A percentile compares a stretch with the other conserved stretches of the same genome.
phyloP scores from a whole-genome alignment of 2,888 invertebrate species.

The Tipula vernalis region DNA sequence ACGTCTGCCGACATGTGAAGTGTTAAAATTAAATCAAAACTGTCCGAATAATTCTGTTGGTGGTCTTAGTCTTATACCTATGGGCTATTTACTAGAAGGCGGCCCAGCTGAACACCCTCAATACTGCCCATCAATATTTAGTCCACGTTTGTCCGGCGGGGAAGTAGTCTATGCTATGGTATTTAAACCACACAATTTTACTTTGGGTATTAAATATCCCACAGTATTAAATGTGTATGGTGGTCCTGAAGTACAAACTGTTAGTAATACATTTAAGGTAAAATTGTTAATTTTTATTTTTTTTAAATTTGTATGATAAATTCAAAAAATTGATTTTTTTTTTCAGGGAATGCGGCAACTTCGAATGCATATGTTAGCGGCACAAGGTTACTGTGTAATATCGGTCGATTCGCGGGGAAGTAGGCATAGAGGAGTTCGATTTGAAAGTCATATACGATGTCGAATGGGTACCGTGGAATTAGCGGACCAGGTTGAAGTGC shows the following conservation, averaged over 20 bases:
- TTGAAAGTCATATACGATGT: constrained; percentile 81
- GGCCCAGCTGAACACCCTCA: constrained; percentile 42
- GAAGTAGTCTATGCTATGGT: constrained; percentile 75
- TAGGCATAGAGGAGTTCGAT: constrained; percentile 78
- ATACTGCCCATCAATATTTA: constrained; percentile 59
- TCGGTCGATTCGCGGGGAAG: constrained; percentile 94
- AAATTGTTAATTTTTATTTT: constrained; percentile 19
- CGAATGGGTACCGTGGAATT: constrained; percentile 91
- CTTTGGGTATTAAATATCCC: constrained; percentile 55
- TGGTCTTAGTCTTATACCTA: constrained; percentile 50
- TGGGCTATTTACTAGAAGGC: constrained; percentile 60
- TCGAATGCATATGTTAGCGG: constrained; percentile 87
- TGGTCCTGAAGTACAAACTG: constrained; percentile 95
- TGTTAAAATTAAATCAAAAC: constrained; percentile 54
- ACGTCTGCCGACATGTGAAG: constrained; percentile 65
- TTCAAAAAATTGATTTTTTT: background rate
- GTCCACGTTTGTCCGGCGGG: constrained; percentile 54
- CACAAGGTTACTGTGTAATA: constrained; percentile 92
- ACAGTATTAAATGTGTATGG: constrained; percentile 95
- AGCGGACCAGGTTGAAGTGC: constrained; percentile 88
- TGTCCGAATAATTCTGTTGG: constrained; percentile 50
- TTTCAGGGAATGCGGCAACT: constrained; percentile 74
- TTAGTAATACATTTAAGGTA: constrained; percentile 90
- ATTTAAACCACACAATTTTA: constrained; percentile 68
- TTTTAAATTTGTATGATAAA: background rate